A percentile compares a stretch with the other conserved stretches of the same genome.
phyloP scores from a whole-genome alignment of 2,888 invertebrate species.

The Rhorus exstirpatorius region DNA sequence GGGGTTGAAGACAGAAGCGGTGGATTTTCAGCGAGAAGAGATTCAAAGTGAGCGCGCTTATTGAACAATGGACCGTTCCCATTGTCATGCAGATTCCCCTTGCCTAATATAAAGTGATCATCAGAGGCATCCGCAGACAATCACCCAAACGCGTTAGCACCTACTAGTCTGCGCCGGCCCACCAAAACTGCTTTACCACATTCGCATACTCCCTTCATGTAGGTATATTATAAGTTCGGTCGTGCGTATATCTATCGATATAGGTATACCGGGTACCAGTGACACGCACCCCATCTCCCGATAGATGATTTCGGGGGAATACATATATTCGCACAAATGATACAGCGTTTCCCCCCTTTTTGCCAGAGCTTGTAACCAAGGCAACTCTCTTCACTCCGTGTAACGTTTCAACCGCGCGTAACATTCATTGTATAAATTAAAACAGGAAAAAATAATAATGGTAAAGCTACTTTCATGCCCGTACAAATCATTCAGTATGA shows the following conservation, averaged over 20 bases:
- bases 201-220: conserved; percentile 40
- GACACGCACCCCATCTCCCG: conserved; percentile 51
- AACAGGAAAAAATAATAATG: conserved; percentile 20
- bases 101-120: conserved; percentile 82
- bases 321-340: conserved; percentile 63
- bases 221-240: conserved; percentile 42
- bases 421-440: conserved; percentile 46
- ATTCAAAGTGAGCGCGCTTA: conserved; percentile 80
- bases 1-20: conserved; percentile 73
- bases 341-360: conserved; percentile 52
- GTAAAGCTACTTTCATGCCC: background rate
- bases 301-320: conserved; percentile 63
- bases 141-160: conserved; percentile 78
- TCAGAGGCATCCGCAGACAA: conserved; percentile 78
- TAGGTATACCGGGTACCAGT: conserved; percentile 44
- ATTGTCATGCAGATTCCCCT: conserved; percentile 82
- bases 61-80: conserved; percentile 80
- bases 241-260: conserved; percentile 59
- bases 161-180: conserved; percentile 66
- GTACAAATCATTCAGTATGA: background rate
- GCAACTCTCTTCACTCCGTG: conserved; percentile 47
- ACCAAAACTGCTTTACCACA: conserved; percentile 58
- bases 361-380: conserved; percentile 61
- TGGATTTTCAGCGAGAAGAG: conserved; percentile 61
- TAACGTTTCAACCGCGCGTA: conserved; percentile 6